Evolutionary conservation across 2,888 invertebrate genomes (phyloP).

Genomic region (Phymatocera aterrima): DNA sequence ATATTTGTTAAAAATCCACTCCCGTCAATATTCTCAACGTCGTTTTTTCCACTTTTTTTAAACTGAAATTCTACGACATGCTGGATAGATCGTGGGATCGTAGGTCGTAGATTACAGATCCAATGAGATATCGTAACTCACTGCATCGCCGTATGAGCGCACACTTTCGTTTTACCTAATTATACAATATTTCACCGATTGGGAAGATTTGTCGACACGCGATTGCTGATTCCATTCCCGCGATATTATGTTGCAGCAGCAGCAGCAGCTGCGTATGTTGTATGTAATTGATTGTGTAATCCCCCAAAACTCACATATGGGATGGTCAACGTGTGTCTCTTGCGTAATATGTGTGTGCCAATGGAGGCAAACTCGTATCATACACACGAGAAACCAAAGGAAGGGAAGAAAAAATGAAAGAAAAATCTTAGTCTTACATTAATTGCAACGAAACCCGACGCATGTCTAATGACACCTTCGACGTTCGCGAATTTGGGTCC

Average conservation of each 20-base stretch:
- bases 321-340: neutral
- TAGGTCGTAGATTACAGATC: no score
- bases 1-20: neutral
- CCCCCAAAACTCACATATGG: neutral
- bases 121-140: no score
- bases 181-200: slow-evolving; percentile 2
- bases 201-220: neutral
- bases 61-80: neutral
- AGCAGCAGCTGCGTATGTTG: no score
- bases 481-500: neutral
- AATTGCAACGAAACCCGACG: no score
- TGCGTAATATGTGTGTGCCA: neutral
- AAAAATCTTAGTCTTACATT: no score
- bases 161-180: slow-evolving; percentile 11
- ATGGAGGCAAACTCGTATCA: neutral
- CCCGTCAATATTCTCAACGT: neutral
- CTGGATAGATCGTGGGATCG: neutral
- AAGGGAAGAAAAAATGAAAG: no score
- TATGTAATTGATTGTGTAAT: neutral
- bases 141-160: neutral
- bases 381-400: neutral
- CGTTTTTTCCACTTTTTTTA: neutral
- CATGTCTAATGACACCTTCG: no score
- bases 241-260: neutral
- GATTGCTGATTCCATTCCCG: neutral